Evolutionary conservation across 1,140 invertebrate genomes (phyloP).

Genomic region (Cryptotermes secundus): DNA sequence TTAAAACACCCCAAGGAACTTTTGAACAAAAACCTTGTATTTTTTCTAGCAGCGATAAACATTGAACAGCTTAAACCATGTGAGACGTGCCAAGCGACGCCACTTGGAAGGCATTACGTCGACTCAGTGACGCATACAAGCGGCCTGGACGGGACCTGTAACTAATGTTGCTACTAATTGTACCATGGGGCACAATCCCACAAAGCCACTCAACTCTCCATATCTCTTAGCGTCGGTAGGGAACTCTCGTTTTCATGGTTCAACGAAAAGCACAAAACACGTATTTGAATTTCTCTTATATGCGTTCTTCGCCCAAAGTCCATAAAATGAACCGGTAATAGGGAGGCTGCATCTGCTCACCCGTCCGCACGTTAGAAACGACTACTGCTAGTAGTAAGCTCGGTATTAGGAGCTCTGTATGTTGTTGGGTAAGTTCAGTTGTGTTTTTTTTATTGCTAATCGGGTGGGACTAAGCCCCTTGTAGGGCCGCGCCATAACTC

Average conservation of each 20-base stretch:
- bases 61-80: background rate
- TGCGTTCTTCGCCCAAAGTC: too few species aligned
- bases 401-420: too few species aligned
- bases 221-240: background rate
- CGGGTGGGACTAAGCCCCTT: too few species aligned
- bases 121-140: background rate
- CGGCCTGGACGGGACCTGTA: background rate
- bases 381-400: too few species aligned
- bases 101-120: background rate
- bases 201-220: background rate
- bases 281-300: too few species aligned
- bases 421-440: too few species aligned
- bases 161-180: background rate
- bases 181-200: background rate
- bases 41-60: constrained; percentile 7
- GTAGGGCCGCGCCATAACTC: too few species aligned
- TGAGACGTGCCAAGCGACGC: background rate
- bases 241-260: background rate
- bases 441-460: too few species aligned
- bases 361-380: too few species aligned
- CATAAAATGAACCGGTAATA: too few species aligned
- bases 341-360: too few species aligned
- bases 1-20: constrained; percentile 16
- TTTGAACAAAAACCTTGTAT: background rate
- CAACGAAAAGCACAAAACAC: too few species aligned